Base-by-base conservation (phyloP, 2,888 invertebrate species). In the Acleris sparsana region DNA sequence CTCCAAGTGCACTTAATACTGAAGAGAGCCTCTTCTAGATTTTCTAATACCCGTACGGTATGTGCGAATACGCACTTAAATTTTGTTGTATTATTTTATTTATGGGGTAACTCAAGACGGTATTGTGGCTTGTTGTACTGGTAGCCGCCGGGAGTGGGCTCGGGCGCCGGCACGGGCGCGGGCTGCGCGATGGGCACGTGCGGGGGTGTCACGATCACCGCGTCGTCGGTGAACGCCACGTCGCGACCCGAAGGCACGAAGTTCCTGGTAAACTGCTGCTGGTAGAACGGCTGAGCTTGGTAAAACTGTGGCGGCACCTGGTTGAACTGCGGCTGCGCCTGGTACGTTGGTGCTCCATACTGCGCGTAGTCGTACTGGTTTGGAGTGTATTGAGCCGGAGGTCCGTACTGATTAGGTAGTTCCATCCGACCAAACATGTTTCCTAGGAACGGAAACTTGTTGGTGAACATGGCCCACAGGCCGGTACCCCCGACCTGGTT, bases 401-500 rank as follows among this genome's bases (percentile, higher is more conserved):
- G 63, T 7, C 71, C 72, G 58, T 76, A 76, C 22, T 86, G 81
- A 1, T 82, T 59, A 0, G 86, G 82, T 55, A 87, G 69, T 72
- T 92, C 86, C 83, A 92, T 85, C 39, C 87, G 83, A 20, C 92
- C 92, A 69, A 92, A 92, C 88, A 91, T 89, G 62, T 78, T 86
- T 60, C 84, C 84, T 62, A 92, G 72, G 70, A 92, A 82, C 0
- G 92, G 92, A 72, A 91, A 92, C 70, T 92, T 92, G 72, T 92
- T 91, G 17, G 91, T 90, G 62, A 92, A 73, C 51, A 83, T 82
- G 11, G 87, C 82, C 92, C 92, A 92, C 61, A 83, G 69, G 55
- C 91, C 92, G 5, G 87, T 86, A 25, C 91, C 91, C 33, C 92
- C 92, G 25, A 92, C 92, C 79, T 89, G 89, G 71, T 92, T 92